Base-by-base conservation (phyloP, 2,113 vertebrate genomes). In the Gymnogyps californianus region DNA sequence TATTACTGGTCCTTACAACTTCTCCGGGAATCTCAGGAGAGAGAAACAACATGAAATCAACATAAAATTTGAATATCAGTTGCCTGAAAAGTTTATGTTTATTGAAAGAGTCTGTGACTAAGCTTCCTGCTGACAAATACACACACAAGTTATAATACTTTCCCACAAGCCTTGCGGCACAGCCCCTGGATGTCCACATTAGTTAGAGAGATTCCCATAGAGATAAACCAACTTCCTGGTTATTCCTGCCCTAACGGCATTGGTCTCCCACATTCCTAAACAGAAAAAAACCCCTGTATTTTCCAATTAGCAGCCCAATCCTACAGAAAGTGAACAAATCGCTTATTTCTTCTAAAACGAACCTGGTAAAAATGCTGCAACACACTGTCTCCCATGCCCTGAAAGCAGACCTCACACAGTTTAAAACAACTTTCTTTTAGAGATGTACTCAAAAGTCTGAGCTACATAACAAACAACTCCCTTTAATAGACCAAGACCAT, bases 381-480 rank as follows among this genome's bases (percentile, higher is more conserved):
- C 4, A 28, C 18, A 2, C 7, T 2, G 2, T 11, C 42, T 29
- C 10, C 13, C 15, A 3, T 4, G 24, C 6, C 42, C 16, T 8
- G 10, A 83, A 17, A 64, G 42, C 22, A 34, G 3, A 11, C 2
- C 5, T 62, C 28, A 21, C 3, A 13, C 3, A 13, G 11, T 20
- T 47, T 25, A 59, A 69, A 57, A 3, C 2, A 16, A 5, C 2
- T 36, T 16, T 26, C 7, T 46, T 55, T 46, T 55, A 31, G 8
- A 57, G 0, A 36, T 0, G 2, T 0, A 25, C 34, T 34, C 7
- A 24, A 5, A 31, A 11, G 4, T 3, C 49, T 13, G 5, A 70
- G 3, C 6, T 61, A 13, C 11, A 0, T 3, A 7, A 20, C 28
- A 13, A 9, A 9, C 5, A 42, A 7, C 0, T 11, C 7, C 26